These are phyloP conservation scores for Enhydra lutris DNA, from an alignment of 2,113 vertebrate genomes.

Conservation along the genomic window DNA sequence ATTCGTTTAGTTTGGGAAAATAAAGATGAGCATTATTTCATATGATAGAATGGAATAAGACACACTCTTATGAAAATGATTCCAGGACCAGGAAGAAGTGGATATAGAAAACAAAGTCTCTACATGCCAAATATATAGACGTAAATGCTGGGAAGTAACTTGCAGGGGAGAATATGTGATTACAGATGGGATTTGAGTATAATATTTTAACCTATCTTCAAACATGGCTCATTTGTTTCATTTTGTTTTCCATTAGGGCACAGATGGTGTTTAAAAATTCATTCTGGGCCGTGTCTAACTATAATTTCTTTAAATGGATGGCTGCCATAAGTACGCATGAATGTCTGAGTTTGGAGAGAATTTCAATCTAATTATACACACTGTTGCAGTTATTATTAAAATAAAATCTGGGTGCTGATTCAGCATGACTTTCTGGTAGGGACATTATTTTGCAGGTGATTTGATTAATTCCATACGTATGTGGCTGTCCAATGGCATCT, in stretches of 20 bases:
- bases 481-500: not conserved
- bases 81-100: not conserved
- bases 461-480: not conserved
- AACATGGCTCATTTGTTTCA: slow-evolving; percentile 21
- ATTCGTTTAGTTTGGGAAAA: not conserved
- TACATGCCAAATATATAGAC: not conserved
- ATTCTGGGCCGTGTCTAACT: slow-evolving; percentile 19
- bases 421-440: not conserved
- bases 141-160: slow-evolving; percentile 2
- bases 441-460: slow-evolving; percentile 38
- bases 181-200: slow-evolving; percentile 44
- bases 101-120: slow-evolving; percentile 9
- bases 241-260: slow-evolving; percentile 50
- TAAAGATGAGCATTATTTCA: not conserved
- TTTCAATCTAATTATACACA: slow-evolving; percentile 44
- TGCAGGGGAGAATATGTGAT: slow-evolving; percentile 30
- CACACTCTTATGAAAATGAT: not conserved
- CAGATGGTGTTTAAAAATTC: slow-evolving; percentile 31
- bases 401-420: slow-evolving; percentile 28
- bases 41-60: not conserved
- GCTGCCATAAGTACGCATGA: not conserved
- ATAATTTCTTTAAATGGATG: slow-evolving; percentile 36
- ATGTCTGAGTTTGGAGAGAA: slow-evolving; percentile 31
- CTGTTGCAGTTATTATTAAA: not conserved
- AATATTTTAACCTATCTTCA: slow-evolving; percentile 47